Evolutionary conservation across 1,140 invertebrate genomes (phyloP).

Genomic region (Calliphora vicina): DNA sequence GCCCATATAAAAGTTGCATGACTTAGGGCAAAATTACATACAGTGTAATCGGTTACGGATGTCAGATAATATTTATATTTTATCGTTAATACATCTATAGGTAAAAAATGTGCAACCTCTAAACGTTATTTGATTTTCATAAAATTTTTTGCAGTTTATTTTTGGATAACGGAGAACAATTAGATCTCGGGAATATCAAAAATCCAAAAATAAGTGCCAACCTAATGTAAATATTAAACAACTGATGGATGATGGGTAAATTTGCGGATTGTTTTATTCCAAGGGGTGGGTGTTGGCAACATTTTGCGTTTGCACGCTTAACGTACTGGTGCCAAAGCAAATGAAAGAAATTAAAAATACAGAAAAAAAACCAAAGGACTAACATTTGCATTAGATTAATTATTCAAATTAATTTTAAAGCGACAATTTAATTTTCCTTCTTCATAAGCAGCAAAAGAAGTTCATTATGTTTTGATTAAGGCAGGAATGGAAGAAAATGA

Average conservation of each 20-base stretch:
- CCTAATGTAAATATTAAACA: background rate
- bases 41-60: too few relatives aligned
- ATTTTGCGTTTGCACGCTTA: background rate
- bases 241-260: background rate
- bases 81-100: too few relatives aligned
- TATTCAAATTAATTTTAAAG: conserved; percentile 34
- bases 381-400: conserved; percentile 30
- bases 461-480: background rate
- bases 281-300: background rate
- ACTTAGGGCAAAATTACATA: too few relatives aligned
- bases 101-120: too few relatives aligned
- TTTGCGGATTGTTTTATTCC: background rate
- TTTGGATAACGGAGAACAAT: too few relatives aligned
- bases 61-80: too few relatives aligned
- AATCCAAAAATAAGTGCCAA: too few relatives aligned
- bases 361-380: background rate
- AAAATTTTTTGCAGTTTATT: too few relatives aligned
- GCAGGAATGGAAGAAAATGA: background rate
- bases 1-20: too few relatives aligned
- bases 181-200: too few relatives aligned
- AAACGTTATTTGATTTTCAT: too few relatives aligned
- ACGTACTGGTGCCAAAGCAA: background rate
- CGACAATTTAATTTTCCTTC: conserved; percentile 23
- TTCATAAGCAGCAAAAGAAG: background rate
- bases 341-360: background rate